Base-by-base conservation (phyloP, 2,113 vertebrate species). In the Spheniscus mendiculus region DNA sequence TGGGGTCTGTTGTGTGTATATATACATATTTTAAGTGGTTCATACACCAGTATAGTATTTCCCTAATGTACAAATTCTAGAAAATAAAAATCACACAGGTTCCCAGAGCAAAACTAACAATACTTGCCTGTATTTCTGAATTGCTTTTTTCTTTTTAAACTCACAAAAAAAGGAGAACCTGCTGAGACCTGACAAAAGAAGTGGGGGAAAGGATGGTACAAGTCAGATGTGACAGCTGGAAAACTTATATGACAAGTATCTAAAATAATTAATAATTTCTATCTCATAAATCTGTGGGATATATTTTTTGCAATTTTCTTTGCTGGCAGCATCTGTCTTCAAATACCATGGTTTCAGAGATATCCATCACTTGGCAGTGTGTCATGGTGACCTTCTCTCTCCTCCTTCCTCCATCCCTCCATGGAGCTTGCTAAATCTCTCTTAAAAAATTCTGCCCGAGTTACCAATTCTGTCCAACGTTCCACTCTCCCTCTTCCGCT, bases 241-340 rank as follows among this genome's bases (percentile, higher is more conserved):
- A 96, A 97, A 59, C 86, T 98, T 88, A 92, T 90, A 91, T 97
- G 96, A 77, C 45, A 97, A 94, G 82, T 97, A 96, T 36, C n/a
- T 82, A 63, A 69, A 67, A 71, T 62, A 70, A 79, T 53, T 76
- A 40, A 13, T 49, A 74, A 74, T 45, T 74, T 70, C 61, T 62
- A 22, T 40, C n/a, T 66, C 8, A 7, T 47, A 34, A 45, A 72
- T 53, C 18, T 81, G 44, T 14, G 30, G 15, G 56, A 38, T 80
- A 5, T 29, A 17, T 36, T 89, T 72, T 72, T 84, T n/a, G 0
- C 52, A 34, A 25, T 80, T 79, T 92, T 89, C 52, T 92, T 80
- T 77, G 34, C 49, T 92, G 80, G 34, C 56, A 94, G 65, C 36
- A 66, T 34, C 25, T 71, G 67, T 69, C 87, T 89, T 93, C 77